These are phyloP conservation scores for Hanleya hanleyi DNA, from an alignment of 2,888 invertebrate species.

Conservation along the genomic window DNA sequence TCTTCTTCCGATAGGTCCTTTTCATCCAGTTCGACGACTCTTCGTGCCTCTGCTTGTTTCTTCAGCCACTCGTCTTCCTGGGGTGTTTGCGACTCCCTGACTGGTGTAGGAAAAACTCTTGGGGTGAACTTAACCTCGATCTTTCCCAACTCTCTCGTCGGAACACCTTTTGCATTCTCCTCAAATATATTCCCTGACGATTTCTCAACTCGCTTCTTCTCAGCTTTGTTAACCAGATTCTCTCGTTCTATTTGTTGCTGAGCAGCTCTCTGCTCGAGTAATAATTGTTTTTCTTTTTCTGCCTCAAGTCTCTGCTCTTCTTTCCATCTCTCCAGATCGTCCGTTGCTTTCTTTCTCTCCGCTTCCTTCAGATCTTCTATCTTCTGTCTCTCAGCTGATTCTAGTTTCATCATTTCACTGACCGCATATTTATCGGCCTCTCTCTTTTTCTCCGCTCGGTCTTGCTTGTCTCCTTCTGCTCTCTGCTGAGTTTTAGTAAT, in stretches of 20 bases:
- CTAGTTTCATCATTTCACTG: conserved; percentile 78
- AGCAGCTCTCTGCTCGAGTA: no score
- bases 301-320: conserved; percentile 62
- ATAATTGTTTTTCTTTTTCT: conserved; percentile 46
- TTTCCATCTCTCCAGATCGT: conserved; percentile 79
- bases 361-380: conserved; percentile 80
- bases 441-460: conserved; percentile 62
- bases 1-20: conserved; percentile 80
- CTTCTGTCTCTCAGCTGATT: conserved; percentile 77
- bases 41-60: conserved; percentile 84
- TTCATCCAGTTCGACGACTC: conserved; percentile 80
- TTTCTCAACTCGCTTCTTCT: no score
- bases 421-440: conserved; percentile 75
- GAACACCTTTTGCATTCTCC: conserved; percentile 48
- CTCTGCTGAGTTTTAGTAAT: conserved; percentile 72
- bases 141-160: conserved; percentile 76
- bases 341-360: conserved; percentile 80
- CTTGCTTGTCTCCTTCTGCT: conserved; percentile 77
- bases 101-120: conserved; percentile 86
- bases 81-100: conserved; percentile 75
- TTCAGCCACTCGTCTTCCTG: conserved; percentile 85
- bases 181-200: conserved; percentile 57
- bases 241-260: no score
- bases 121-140: conserved; percentile 83
- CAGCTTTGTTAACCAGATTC: neutral